These are phyloP conservation scores for Psylliodes chrysocephalus DNA, from an alignment of 2,888 invertebrate species.

Conservation along the genomic window DNA sequence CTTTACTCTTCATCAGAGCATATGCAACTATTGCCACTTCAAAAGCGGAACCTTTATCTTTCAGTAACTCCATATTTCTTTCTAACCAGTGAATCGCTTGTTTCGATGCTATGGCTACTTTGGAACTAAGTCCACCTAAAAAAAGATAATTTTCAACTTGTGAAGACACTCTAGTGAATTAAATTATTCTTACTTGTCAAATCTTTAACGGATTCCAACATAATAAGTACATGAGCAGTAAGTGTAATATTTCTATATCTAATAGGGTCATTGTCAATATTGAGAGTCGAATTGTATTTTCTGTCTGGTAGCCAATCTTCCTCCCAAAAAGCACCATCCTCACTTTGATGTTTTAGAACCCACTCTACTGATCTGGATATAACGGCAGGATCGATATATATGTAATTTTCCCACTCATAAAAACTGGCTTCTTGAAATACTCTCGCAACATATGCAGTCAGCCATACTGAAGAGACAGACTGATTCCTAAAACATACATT, in stretches of 20 bases:
- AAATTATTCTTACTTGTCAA: constrained; percentile 67
- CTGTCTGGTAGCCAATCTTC: constrained; percentile 87
- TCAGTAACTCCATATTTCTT: constrained; percentile 79
- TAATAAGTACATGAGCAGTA: constrained; percentile 93
- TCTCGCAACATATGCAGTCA: constrained; percentile 90
- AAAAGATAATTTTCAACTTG: constrained; percentile 4
- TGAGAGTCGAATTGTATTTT: constrained; percentile 83
- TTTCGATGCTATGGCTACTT: constrained; percentile 80
- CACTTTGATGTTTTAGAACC: constrained; percentile 86
- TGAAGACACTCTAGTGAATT: no score
- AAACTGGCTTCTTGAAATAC: constrained; percentile 92
- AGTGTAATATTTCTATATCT: constrained; percentile 84
- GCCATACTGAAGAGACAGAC: constrained; percentile 88
- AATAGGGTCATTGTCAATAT: constrained; percentile 66
- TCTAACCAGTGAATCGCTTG: constrained; percentile 85
- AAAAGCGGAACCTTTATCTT: constrained; percentile 79
- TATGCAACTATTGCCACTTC: constrained; percentile 91
- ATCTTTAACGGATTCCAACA: constrained; percentile 85
- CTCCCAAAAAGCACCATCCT: constrained; percentile 90
- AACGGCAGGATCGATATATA: constrained; percentile 91
- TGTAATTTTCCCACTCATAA: constrained; percentile 96
- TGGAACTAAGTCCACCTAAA: constrained; percentile 74
- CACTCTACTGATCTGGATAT: constrained; percentile 87
- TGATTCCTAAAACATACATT: constrained; percentile 78
- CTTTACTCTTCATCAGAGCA: constrained; percentile 84